phyloP scores from a whole-genome alignment of 2,113 vertebrate species.

The Ceyx margarethae region DNA sequence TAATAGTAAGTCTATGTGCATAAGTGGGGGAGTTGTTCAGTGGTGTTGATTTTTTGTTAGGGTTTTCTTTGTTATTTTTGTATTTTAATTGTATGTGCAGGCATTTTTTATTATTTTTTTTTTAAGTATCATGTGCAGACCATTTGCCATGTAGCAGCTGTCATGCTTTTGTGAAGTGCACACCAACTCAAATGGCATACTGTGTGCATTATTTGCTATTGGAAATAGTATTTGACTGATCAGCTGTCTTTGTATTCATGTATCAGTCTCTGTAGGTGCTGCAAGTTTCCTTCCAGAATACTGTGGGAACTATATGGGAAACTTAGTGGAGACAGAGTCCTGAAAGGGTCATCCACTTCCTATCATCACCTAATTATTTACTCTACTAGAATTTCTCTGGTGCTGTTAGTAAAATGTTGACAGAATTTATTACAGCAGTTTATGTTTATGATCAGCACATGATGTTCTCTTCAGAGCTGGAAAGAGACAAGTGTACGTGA shows the following conservation, averaged over 20 bases:
- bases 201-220: not conserved
- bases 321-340: not conserved
- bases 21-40: not conserved
- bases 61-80: not conserved
- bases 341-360: not conserved
- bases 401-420: not conserved
- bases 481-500: not conserved
- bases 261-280: not conserved
- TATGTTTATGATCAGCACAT: not conserved
- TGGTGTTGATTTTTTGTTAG: not conserved
- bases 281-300: not conserved
- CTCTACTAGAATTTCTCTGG: not conserved
- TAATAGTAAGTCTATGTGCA: not conserved
- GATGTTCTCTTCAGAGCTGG: slow-evolving; percentile 14
- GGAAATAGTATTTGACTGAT: not conserved
- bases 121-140: not conserved
- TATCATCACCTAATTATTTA: not conserved
- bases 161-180: not conserved
- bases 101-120: not conserved
- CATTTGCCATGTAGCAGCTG: not conserved
- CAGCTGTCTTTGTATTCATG: not conserved
- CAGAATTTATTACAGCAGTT: not conserved
- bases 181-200: not conserved
- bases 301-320: not conserved
- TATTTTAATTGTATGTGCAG: not conserved